A percentile compares a stretch with the other conserved stretches of the same genome.
Conservation (phyloP, 2,113 vertebrate species). For the Chinchilla lanigera region DNA sequence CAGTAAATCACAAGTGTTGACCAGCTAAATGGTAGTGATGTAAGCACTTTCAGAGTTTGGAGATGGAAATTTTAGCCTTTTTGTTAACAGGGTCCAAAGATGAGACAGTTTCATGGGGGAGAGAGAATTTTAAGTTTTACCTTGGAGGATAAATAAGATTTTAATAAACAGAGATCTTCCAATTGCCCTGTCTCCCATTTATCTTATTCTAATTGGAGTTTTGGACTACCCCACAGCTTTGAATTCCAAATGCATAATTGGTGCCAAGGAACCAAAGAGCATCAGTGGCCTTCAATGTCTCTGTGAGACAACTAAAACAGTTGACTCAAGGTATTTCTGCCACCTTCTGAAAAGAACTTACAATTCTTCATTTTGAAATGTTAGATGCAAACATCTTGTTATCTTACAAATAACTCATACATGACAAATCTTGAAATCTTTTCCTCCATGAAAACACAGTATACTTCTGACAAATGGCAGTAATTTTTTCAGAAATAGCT, state of each 20-base stretch:
- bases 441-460: not conserved
- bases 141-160: slow-evolving; percentile 48
- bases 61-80: slow-evolving; percentile 44
- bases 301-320: not conserved
- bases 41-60: slow-evolving; percentile 11
- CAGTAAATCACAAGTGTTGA: not conserved
- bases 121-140: slow-evolving; percentile 28
- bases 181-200: not conserved
- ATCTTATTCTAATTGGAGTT: slow-evolving; percentile 41
- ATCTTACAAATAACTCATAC: not conserved
- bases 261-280: not conserved
- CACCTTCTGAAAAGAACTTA: not conserved
- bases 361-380: slow-evolving; percentile 51
- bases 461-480: not conserved
- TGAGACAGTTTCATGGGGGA: slow-evolving; percentile 1
- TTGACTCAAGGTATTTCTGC: slow-evolving; percentile 31
- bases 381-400: slow-evolving; percentile 34
- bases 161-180: slow-evolving; percentile 31
- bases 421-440: slow-evolving; percentile 26
- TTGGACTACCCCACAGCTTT: not conserved
- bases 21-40: not conserved
- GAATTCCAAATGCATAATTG: not conserved
- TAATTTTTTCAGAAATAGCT: slow-evolving; percentile 42
- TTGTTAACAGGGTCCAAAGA: not conserved
- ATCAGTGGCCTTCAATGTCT: not conserved